Base-by-base conservation (phyloP, 2,888 invertebrate genomes). In the Tachina grossa region DNA sequence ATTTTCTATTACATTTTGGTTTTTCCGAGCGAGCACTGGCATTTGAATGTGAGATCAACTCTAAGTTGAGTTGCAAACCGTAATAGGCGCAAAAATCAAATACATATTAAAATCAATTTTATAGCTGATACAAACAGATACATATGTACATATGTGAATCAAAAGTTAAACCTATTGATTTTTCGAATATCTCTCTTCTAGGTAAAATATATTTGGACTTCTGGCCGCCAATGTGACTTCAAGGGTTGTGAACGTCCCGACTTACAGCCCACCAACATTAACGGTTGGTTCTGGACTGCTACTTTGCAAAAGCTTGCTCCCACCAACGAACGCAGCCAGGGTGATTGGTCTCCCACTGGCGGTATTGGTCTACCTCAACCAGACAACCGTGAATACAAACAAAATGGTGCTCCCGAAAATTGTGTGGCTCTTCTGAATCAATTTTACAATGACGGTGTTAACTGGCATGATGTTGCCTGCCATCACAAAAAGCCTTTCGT, bases 231-330 rank as follows among this genome's bases (percentile, higher is more conserved):
- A 69, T 97, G 97, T 90, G 97, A 97, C 93, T 97, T 97, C 94
- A 96, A 96, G 92, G 97, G 97, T 84, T 97, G 97, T 91, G 96
- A 97, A 90, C 95, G 97, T 78, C 95, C 96, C 45, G 97, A 97
- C 92, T 94, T 97, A 88, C 95, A 97, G 88, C 97, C 97, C 49
- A 94, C 95, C 87, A 94, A 95, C 77, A 93, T 97, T 87, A 97
- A 97, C 91, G 97, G 97, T 53, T 97, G 97, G 97, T 97, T 97
- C 94, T 97, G 97, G 97, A 97, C 97, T 31, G 97, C 96, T 51
- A 97, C 95, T 89, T 94, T 96, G 75, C 97, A 96, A 93, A 97
- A 97, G 92, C 93, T 97, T 89, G 96, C 97, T 1, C 96, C 97
- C 66, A 96, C 97, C 77, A 96, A 94, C 79, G 95, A 97, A 93